Evolutionary conservation across 2,113 vertebrate genomes (phyloP), one percentile per base, ranked within the genome.

Genomic region (Thermophis baileyi): DNA sequence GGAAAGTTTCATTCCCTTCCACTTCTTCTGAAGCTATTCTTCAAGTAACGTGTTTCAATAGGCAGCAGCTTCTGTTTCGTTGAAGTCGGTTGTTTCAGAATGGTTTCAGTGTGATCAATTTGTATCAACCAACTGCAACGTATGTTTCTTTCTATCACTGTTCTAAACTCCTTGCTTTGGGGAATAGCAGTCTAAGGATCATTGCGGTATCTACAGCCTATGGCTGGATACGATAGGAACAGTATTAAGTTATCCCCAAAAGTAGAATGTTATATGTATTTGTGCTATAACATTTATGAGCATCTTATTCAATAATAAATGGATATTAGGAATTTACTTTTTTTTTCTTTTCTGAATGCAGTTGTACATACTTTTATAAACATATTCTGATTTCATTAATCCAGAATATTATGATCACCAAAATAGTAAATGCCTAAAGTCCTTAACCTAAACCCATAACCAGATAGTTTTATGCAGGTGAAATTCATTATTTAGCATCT

Each of bases 401-500:
- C 24, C 25, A 81, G 8, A 18, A 89, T 81, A 24, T 16, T 27
- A 53, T 46, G 4, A 85, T 86, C 85, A 49, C n/a, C 63, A 50
- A 35, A 91, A 81, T 6, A 11, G 10, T 35, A 30, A 40, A 85
- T 51, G 30, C 49, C 24, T 51, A 81, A 51, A 35, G 20, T 74
- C 63, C 30, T 88, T 40, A 69, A 27, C 55, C 4, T 49, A 18
- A 90, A 30, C 50, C 47, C 30, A 12, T 27, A 85, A 27, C 50
- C 30, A 55, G 46, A 40, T 30, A 46, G 35, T 44, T 53, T 88
- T 92, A 30, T 89, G 51, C 53, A 27, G 30, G 8, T 27, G 30
- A 16, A 81, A 81, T n/a, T 87, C 24, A 50, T 57, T 87, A 24
- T 93, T 63, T 90, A 57, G 95, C 89, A 27, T 94, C 74, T 96